Percentiles rank a stretch among this genome's conserved stretches.
phyloP scores from a whole-genome alignment of 2,797 vertebrate species.

The Morelia viridis region DNA sequence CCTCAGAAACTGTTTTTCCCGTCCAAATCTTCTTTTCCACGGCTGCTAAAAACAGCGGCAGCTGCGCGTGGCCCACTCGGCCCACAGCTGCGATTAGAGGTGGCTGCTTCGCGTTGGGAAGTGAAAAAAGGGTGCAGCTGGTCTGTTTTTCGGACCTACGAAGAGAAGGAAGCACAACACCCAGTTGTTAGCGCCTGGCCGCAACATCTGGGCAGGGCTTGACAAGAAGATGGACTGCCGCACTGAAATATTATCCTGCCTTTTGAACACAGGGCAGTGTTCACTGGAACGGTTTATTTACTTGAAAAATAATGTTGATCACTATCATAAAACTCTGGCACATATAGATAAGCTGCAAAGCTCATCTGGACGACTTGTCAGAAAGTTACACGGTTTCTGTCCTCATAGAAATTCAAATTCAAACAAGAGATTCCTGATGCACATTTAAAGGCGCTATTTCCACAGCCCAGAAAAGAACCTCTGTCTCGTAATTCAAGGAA shows the following conservation, averaged over 20 bases:
- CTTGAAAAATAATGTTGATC: no score
- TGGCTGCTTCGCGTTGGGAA: not conserved
- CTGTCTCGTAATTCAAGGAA: not conserved
- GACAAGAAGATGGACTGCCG: not conserved
- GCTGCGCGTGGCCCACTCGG: not conserved
- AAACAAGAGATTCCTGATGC: not conserved
- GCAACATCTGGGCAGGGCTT: not conserved
- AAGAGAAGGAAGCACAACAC: not conserved
- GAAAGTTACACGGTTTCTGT: not conserved
- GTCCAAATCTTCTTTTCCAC: not conserved
- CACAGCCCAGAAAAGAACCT: not conserved
- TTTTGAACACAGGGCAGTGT: no score
- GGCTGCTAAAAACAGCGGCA: not conserved
- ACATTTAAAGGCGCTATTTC: not conserved
- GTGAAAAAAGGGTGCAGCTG: fast-evolving
- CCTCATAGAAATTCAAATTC: no score
- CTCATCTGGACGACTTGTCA: not conserved
- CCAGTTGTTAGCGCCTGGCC: not conserved
- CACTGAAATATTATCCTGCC: no score
- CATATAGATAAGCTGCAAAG: no score
- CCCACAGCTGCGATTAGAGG: not conserved
- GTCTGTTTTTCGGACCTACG: not conserved
- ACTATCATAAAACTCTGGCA: no score
- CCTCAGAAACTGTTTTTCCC: not conserved
- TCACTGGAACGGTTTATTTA: no score